Evolutionary conservation across 2,888 invertebrate genomes (phyloP).

Genomic region (Cyclophora albipunctata): DNA sequence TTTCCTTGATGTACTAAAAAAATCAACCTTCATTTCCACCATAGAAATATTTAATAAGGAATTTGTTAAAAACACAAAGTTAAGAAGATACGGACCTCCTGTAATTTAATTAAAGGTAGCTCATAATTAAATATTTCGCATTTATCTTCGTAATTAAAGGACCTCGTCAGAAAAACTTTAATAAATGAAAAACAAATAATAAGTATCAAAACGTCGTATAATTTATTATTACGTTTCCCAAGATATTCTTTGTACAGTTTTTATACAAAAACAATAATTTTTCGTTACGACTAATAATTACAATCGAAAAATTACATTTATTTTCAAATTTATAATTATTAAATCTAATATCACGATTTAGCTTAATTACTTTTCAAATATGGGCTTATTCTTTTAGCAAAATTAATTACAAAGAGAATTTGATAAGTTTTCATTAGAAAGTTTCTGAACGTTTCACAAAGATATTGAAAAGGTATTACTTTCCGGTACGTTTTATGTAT

Average conservation of each 20-base stretch:
- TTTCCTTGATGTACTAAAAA: no score
- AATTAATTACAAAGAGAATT: no score
- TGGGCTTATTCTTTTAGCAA: slow-evolving; percentile 4
- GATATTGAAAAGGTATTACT: no score
- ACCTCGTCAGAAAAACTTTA: slow-evolving; percentile 5
- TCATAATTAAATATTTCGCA: slow-evolving; percentile 16
- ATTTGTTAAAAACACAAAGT: slow-evolving; percentile 1
- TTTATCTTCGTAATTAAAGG: slow-evolving; percentile 19
- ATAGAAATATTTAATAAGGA: slow-evolving; percentile 6
- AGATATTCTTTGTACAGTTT: slow-evolving; percentile 69
- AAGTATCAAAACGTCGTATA: slow-evolving; percentile 76
- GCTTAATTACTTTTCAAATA: slow-evolving; percentile 66
- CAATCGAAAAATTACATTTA: slow-evolving; percentile 74
- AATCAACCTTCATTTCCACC: no score
- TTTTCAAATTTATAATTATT: slow-evolving; percentile 70
- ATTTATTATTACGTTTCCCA: slow-evolving; percentile 65
- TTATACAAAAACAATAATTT: slow-evolving; percentile 74
- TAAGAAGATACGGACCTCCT: slow-evolving; percentile 1
- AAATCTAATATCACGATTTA: slow-evolving; percentile 75
- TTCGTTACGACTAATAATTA: slow-evolving; percentile 71
- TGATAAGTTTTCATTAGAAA: no score
- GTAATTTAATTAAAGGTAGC: slow-evolving; percentile 12
- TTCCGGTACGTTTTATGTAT: no score
- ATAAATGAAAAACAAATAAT: slow-evolving; percentile 47
- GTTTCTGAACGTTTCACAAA: no score